Evolutionary conservation across 2,113 vertebrate species (phyloP).

Genomic region (Reinhardtius hippoglossoides): DNA sequence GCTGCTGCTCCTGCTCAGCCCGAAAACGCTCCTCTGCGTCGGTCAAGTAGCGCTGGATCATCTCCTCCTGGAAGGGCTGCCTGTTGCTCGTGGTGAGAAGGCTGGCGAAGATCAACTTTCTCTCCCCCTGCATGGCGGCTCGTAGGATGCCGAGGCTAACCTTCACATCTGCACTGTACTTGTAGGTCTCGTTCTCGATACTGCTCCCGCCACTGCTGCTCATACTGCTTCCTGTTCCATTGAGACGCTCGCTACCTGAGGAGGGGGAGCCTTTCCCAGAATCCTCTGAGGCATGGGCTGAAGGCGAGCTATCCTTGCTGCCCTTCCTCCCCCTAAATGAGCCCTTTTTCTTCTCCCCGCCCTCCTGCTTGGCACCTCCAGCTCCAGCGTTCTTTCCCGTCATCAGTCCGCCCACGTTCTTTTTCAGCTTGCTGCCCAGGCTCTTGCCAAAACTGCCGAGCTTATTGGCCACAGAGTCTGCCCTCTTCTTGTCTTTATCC

Average conservation of each 20-base stretch:
- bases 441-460: constrained; percentile 97
- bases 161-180: constrained; percentile 91
- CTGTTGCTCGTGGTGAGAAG: constrained; percentile 91
- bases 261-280: constrained; percentile 82
- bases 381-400: constrained; percentile 83
- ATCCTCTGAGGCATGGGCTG: constrained; percentile 82
- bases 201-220: constrained; percentile 74
- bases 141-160: constrained; percentile 91
- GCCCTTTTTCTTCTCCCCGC: constrained; percentile 92
- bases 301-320: constrained; percentile 86
- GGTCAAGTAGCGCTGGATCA: constrained; percentile 93
- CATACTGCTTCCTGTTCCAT: constrained; percentile 62
- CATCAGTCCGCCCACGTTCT: constrained; percentile 97
- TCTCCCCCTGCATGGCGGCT: constrained; percentile 92
- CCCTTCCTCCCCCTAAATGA: constrained; percentile 88
- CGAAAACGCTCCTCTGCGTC: constrained; percentile 92
- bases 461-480: constrained; percentile 96
- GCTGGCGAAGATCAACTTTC: constrained; percentile 90
- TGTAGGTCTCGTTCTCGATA: constrained; percentile 79
- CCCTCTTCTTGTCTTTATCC: constrained; percentile 90
- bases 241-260: constrained; percentile 77
- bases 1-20: constrained; percentile 88
- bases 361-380: constrained; percentile 77
- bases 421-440: constrained; percentile 94
- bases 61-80: constrained; percentile 97